Conservation (phyloP, 2,888 invertebrate genomes). For the Drosophila hawaiiensis region DNA sequence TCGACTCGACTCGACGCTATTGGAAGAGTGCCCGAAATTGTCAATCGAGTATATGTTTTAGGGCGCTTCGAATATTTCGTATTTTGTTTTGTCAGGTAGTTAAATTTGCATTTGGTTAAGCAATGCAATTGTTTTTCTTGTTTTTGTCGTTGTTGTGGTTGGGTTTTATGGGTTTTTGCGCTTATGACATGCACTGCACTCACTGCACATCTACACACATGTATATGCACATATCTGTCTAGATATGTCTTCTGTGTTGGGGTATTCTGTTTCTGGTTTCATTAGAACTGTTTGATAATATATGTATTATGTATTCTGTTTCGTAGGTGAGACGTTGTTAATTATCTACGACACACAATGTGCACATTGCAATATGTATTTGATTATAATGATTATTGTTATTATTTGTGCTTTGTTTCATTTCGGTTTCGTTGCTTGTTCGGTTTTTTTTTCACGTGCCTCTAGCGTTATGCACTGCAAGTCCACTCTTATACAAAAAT, state of each 20-base stretch:
- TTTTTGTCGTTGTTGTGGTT: not conserved
- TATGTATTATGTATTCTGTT: not conserved
- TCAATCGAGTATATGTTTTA: not conserved
- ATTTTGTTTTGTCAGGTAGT: conserved; percentile 1
- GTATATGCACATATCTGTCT: not conserved
- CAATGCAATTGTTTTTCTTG: conserved; percentile 25
- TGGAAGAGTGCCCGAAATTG: conserved; percentile 12
- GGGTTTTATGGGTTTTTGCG: conserved; percentile 9
- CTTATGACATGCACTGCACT: conserved; percentile 23
- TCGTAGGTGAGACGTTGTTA: conserved; percentile 10
- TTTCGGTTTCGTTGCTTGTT: conserved; percentile 1
- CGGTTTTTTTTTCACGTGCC: no score
- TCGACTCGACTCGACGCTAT: not conserved
- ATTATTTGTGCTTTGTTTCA: conserved; percentile 21
- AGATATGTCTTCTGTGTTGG: not conserved
- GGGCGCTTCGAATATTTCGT: conserved; percentile 4
- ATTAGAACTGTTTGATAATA: conserved; percentile 30
- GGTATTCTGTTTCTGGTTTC: conserved; percentile 15
- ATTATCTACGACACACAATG: conserved; percentile 29
- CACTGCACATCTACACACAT: conserved; percentile 2
- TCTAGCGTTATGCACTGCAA: not conserved
- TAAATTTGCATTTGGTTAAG: conserved; percentile 29
- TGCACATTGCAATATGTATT: conserved; percentile 18
- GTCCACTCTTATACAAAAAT: conserved; percentile 29
- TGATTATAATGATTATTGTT: conserved; percentile 29